Percentiles rank a stretch among this genome's conserved stretches.
Conservation (phyloP, 1,140 invertebrate genomes). For the Metaphire vulgaris region DNA sequence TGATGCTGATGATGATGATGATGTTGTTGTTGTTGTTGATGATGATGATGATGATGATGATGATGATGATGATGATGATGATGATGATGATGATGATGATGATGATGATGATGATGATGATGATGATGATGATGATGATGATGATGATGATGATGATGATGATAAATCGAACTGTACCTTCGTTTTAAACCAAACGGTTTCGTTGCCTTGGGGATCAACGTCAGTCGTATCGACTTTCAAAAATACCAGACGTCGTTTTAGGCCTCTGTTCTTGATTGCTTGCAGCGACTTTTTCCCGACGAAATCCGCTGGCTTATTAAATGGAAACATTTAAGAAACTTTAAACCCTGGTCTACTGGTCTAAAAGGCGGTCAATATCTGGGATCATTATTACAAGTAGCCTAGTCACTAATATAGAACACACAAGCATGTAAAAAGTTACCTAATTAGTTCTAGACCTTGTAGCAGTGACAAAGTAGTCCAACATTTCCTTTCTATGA, state of each 20-base stretch:
- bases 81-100: slow-evolving; percentile 1
- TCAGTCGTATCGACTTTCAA: slow-evolving; percentile 40
- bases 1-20: slow-evolving; percentile 3
- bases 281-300: slow-evolving; percentile 42
- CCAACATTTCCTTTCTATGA: too few species aligned
- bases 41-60: neutral
- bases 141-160: neutral
- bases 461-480: too few species aligned
- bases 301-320: slow-evolving; percentile 36
- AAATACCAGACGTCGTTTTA: slow-evolving; percentile 36
- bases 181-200: slow-evolving; percentile 32
- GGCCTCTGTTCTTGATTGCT: slow-evolving; percentile 35
- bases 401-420: too few species aligned
- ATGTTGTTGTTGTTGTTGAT: neutral
- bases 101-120: slow-evolving; percentile 18
- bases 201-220: slow-evolving; percentile 45
- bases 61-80: neutral
- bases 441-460: too few species aligned
- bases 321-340: neutral
- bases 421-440: too few species aligned
- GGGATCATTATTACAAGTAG: too few species aligned
- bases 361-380: too few species aligned
- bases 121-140: neutral
- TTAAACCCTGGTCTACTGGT: too few species aligned
- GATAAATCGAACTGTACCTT: slow-evolving; percentile 25